Base-by-base conservation (phyloP, 2,113 vertebrate genomes). In the Psittacula cyanocephala region DNA sequence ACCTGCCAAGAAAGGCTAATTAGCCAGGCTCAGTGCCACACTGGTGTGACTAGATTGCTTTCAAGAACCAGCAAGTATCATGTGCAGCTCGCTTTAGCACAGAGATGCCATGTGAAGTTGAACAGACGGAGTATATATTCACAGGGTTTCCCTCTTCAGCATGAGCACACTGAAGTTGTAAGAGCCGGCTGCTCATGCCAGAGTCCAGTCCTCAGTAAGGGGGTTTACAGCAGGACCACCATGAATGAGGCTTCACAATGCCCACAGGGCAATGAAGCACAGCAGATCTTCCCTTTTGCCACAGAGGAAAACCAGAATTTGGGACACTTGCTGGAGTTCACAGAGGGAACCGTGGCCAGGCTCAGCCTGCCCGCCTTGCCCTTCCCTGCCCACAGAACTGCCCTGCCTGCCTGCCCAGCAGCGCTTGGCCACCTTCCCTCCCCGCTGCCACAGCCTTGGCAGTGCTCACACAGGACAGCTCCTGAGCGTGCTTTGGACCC, bases 1-100 rank as follows among this genome's bases (percentile, higher is more conserved):
- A 91, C 81, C 84, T 95, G 94, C 94, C 93, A 95, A 86, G 93
- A 93, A 89, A n/a, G 89, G 93, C 95, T 97, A 97, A 97, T 96
- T 97, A 95, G 24, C 84, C 76, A 87, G 96, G 94, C 96, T 92
- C 57, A 18, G 77, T 89, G 93, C 94, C 94, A 92, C 81, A 87
- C 65, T 85, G 93, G 72, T 96, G 93, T 89, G 96, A 89, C 94
- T 96, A 22, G 13, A 75, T 18, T 70, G 41, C 64, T 91, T 84
- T 93, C 83, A 91, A 93, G 81, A 95, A 85, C 33, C 60, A 87
- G 77, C 55, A 81, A 92, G 33, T 37, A 91, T 62, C 74, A 44
- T 20, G 17, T 55, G 74, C 44, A 65, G 62, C 47, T 82, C 4
- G 0, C 83, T 87, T 91, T 31, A 82, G 41, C 69, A 47, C 2